Evolutionary conservation across 2,888 invertebrate genomes (phyloP), one percentile per base, ranked within the genome.

Genomic region (Euzetes globulus): DNA sequence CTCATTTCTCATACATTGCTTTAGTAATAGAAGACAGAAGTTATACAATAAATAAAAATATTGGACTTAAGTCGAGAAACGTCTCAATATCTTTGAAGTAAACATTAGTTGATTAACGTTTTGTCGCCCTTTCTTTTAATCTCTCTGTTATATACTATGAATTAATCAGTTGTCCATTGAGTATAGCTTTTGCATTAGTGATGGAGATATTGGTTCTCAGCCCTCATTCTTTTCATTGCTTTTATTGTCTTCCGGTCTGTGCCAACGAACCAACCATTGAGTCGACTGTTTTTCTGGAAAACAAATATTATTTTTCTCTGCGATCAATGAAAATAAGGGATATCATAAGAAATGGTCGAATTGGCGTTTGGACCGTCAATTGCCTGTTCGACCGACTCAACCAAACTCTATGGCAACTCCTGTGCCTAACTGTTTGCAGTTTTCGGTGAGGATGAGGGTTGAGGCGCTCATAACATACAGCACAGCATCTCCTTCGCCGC

Each of bases 321-420:
- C 19, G 33, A 33, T 52, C 19, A 9, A 17, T 5, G 19, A 52
- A 5, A n/a, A 52, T 19, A n/a, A n/a, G 19, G n/a, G 19, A 17
- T 52, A 17, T n/a, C n/a, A 52, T 52, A n/a, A 52, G 19, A 19
- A 9, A 19, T 19, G n/a, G 19, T 15, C 3, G 4, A n/a, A 19
- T 15, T 52, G 6, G 52, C n/a, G 47, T 17, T 47, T 47, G n/a
- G 47, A 15, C 47, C 47, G 15, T 47, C 47, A 47, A 47, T 17
- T 52, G 52, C 52, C 52, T 52, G n/a, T 17, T 19, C 17, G 13
- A 15, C 7, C 17, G 15, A 15, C 15, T 52, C 52, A n/a, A 6
- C n/a, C 52, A 52, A n/a, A 52, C 19, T 52, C 19, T 52, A 52
- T 52, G 52, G 52, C 52, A 52, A 52, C 52, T 52, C 52, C 52